Evolutionary conservation across 2,113 vertebrate species (phyloP).

Genomic region (Datnioides undecimradiatus): DNA sequence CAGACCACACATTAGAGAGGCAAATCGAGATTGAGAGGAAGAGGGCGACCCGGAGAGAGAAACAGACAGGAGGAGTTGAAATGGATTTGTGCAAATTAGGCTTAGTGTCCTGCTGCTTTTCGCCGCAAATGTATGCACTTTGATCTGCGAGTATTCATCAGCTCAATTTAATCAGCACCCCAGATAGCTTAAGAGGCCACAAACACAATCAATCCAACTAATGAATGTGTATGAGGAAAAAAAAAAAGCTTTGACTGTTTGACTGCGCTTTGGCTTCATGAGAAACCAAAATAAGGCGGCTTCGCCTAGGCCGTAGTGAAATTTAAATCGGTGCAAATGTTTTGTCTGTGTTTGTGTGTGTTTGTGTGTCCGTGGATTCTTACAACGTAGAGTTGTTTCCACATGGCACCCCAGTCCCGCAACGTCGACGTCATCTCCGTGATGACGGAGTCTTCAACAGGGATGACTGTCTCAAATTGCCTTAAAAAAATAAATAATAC

Average conservation of each 20-base stretch:
- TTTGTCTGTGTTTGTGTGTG: conserved; percentile 17
- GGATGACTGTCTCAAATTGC: conserved; percentile 97
- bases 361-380: conserved; percentile 16
- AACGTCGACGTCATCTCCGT: conserved; percentile 99
- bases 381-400: conserved; percentile 99
- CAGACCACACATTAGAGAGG: conserved; percentile 7
- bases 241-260: conserved; percentile 33
- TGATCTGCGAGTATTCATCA: conserved; percentile 65
- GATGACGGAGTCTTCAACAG: conserved; percentile 97
- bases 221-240: conserved; percentile 57
- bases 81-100: conserved; percentile 72
- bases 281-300: conserved; percentile 27
- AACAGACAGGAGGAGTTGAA: conserved; percentile 30
- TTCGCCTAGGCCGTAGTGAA: neutral
- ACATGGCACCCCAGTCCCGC: conserved; percentile 98
- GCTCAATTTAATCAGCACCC: conserved; percentile 66
- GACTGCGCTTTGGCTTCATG: no score
- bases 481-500: conserved; percentile 75
- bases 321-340: conserved; percentile 11
- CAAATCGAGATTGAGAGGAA: conserved; percentile 14
- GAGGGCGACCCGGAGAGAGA: conserved; percentile 19
- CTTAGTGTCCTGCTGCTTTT: conserved; percentile 67
- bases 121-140: conserved; percentile 54
- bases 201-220: conserved; percentile 67
- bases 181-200: conserved; percentile 71